These are phyloP conservation scores for Lontra canadensis DNA, from an alignment of 2,113 vertebrate species.

Conservation along the genomic window DNA sequence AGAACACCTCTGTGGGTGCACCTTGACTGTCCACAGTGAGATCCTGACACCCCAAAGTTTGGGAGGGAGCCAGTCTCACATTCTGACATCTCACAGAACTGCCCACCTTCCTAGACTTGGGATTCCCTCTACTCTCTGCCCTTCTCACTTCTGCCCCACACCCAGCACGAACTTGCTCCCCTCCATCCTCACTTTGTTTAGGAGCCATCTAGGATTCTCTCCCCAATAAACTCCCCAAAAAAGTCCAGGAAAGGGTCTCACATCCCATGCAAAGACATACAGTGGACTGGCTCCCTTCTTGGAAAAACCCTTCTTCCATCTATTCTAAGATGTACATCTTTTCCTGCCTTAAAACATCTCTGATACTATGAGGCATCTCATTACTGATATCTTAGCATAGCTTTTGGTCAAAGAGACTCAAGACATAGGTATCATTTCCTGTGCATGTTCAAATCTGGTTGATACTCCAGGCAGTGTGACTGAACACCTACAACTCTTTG, in stretches of 20 bases:
- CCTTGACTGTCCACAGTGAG: background rate
- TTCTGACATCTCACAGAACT: background rate
- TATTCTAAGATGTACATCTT: background rate
- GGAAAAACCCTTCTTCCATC: background rate
- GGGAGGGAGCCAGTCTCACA: background rate
- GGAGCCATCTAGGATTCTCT: background rate
- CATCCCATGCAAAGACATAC: background rate
- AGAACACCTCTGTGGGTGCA: background rate
- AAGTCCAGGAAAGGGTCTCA: background rate
- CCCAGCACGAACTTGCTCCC: background rate
- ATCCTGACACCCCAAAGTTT: background rate
- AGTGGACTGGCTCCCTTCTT: background rate
- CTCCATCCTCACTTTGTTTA: background rate
- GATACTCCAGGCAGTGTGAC: background rate
- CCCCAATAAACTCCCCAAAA: background rate
- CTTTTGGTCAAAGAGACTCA: background rate
- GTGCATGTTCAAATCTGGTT: background rate
- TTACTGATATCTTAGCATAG: background rate
- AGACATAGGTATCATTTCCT: background rate
- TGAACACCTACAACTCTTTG: background rate
- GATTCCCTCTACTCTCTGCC: background rate
- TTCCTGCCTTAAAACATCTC: background rate
- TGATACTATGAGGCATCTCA: background rate
- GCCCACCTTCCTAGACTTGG: background rate
- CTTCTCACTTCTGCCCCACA: background rate